These are phyloP conservation scores for Eupleurogrammus muticus DNA, from an alignment of 2,797 vertebrate species.

Conservation along the genomic window DNA sequence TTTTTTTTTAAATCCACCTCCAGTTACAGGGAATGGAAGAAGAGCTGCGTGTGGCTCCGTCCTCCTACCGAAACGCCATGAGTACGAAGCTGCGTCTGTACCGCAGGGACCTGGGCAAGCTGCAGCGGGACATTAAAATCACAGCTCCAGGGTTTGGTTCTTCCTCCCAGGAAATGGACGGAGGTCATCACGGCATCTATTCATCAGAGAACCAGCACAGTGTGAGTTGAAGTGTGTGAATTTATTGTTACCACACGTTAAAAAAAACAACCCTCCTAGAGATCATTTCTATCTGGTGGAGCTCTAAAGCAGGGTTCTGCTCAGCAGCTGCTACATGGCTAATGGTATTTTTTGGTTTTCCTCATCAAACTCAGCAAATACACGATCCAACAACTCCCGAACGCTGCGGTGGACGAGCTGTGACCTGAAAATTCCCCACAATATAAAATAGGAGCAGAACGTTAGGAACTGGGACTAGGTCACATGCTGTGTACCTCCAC, in stretches of 20 bases:
- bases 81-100: constrained; percentile 90
- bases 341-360: too few species aligned
- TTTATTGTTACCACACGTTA: not conserved
- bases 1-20: not conserved
- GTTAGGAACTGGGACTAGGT: too few species aligned
- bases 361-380: too few species aligned
- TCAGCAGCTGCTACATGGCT: too few species aligned
- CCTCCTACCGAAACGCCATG: constrained; percentile 91
- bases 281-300: too few species aligned
- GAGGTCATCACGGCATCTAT: constrained; percentile 83
- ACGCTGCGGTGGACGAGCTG: too few species aligned
- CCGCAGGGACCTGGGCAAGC: constrained; percentile 89
- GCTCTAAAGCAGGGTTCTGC: too few species aligned
- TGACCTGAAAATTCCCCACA: too few species aligned
- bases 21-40: constrained; percentile 96
- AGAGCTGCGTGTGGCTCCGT: constrained; percentile 89
- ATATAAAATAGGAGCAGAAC: too few species aligned
- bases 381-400: too few species aligned
- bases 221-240: constrained; percentile 81
- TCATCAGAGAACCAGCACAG: constrained; percentile 89
- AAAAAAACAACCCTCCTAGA: too few species aligned
- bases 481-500: too few species aligned
- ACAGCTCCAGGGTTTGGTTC: constrained; percentile 77
- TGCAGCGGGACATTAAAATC: constrained; percentile 91
- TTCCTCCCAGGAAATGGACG: constrained; percentile 72